Evolutionary conservation across 2,797 vertebrate species (phyloP).

Genomic region (Paramormyrops hopkinsi): DNA sequence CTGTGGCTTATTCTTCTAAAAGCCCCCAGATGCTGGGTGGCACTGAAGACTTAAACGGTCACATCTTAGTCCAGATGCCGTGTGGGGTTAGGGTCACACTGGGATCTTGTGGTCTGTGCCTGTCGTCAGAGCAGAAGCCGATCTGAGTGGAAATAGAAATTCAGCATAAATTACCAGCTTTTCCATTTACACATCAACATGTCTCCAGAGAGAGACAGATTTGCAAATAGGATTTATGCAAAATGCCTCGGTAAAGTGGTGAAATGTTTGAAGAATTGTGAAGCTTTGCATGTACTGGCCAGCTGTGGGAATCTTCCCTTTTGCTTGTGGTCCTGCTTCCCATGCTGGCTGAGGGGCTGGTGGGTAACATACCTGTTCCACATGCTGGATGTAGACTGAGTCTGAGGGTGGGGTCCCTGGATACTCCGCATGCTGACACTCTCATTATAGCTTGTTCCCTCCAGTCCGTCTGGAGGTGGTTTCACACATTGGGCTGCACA

Average conservation of each 20-base stretch:
- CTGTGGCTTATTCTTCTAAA: background rate
- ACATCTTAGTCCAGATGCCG: background rate
- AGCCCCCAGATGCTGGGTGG: background rate
- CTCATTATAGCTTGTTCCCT: background rate
- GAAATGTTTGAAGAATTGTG: background rate
- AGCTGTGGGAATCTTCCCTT: background rate
- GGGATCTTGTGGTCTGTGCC: background rate
- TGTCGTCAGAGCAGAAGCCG: background rate
- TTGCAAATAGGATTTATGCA: conserved; percentile 4
- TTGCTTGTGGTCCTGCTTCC: background rate
- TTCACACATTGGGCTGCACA: background rate
- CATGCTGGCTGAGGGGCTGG: background rate
- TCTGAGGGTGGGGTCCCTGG: background rate
- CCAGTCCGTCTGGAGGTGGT: background rate
- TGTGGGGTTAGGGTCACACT: background rate
- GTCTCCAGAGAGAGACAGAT: background rate
- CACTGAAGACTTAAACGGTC: background rate
- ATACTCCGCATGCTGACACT: background rate
- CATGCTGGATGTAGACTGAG: background rate
- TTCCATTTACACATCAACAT: background rate
- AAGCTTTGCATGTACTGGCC: background rate
- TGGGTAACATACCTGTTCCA: background rate
- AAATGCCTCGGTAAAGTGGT: background rate
- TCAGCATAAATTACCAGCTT: background rate
- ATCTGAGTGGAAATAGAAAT: background rate